A percentile compares a stretch with the other conserved stretches of the same genome.
Evolutionary conservation across 1,140 invertebrate genomes (phyloP).

Genomic region (Hormaphis cornu): DNA sequence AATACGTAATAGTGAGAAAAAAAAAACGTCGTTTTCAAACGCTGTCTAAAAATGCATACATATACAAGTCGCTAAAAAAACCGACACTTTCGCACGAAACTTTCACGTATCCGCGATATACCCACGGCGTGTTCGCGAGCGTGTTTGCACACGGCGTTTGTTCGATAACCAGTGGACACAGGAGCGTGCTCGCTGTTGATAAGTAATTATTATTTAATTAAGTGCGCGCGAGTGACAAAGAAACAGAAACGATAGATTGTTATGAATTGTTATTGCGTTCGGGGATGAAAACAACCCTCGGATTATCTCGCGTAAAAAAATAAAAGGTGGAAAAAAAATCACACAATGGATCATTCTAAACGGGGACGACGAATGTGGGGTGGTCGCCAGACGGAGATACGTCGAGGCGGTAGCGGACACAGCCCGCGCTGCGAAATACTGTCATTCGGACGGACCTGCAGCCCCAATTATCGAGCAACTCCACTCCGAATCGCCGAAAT

Average conservation of each 20-base stretch:
- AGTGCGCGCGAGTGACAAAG: background rate
- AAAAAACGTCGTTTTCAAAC: no score
- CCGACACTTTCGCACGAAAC: no score
- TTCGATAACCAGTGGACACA: no score
- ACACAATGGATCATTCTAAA: background rate
- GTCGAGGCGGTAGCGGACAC: background rate
- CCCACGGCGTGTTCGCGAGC: no score
- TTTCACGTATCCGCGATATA: no score
- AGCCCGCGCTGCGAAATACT: background rate
- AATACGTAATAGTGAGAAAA: no score
- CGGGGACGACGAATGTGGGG: background rate
- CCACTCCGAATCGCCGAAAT: no score
- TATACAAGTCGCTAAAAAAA: no score
- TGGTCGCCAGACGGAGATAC: constrained; percentile 15
- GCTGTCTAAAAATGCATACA: no score
- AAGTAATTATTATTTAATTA: constrained; percentile 1
- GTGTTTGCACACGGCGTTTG: no score
- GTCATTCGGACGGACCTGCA: constrained; percentile 12
- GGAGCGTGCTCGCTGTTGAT: no score
- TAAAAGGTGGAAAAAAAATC: background rate
- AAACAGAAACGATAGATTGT: background rate
- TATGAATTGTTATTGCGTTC: no score
- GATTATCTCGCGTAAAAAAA: background rate
- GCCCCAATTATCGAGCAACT: constrained; percentile 19
- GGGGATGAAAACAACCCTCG: background rate